Evolutionary conservation across 2,888 invertebrate genomes (phyloP).

Genomic region (Heteromurus nitidus): DNA sequence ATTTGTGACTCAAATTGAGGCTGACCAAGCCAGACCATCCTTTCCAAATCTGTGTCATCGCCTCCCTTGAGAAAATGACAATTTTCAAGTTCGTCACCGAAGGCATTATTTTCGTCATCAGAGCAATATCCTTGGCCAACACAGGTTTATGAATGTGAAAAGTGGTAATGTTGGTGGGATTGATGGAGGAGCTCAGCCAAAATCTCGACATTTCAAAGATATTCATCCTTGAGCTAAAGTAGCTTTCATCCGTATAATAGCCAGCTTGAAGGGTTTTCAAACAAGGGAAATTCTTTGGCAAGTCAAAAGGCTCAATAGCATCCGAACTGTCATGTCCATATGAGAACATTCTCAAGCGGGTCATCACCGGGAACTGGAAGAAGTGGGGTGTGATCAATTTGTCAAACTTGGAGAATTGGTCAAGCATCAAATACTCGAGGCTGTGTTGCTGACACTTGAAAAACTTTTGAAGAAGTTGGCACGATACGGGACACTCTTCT

Average conservation of each 20-base stretch:
- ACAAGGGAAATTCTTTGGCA: slow-evolving; percentile 22
- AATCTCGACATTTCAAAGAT: slow-evolving; percentile 45
- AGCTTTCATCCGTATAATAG: slow-evolving; percentile 49
- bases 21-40: slow-evolving; percentile 32
- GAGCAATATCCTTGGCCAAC: slow-evolving; percentile 42
- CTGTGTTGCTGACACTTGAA: slow-evolving; percentile 6
- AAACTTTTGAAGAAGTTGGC: slow-evolving; percentile 28
- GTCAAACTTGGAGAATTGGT: slow-evolving; percentile 42
- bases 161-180: slow-evolving; percentile 26
- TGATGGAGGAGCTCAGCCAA: not conserved
- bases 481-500: slow-evolving; percentile 32
- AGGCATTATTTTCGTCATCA: slow-evolving; percentile 37
- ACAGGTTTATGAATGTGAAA: slow-evolving; percentile 54
- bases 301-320: slow-evolving; percentile 1
- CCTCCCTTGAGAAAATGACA: slow-evolving; percentile 45
- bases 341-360: slow-evolving; percentile 29
- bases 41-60: slow-evolving; percentile 38
- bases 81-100: slow-evolving; percentile 38
- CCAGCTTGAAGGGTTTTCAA: slow-evolving; percentile 45
- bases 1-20: slow-evolving; percentile 44
- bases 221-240: slow-evolving; percentile 48
- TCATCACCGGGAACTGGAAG: slow-evolving; percentile 44
- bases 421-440: slow-evolving; percentile 45
- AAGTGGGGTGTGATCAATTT: not conserved
- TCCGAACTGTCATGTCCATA: slow-evolving; percentile 41